Conservation (phyloP, 2,888 invertebrate genomes). For the Mythimna ferrago region DNA sequence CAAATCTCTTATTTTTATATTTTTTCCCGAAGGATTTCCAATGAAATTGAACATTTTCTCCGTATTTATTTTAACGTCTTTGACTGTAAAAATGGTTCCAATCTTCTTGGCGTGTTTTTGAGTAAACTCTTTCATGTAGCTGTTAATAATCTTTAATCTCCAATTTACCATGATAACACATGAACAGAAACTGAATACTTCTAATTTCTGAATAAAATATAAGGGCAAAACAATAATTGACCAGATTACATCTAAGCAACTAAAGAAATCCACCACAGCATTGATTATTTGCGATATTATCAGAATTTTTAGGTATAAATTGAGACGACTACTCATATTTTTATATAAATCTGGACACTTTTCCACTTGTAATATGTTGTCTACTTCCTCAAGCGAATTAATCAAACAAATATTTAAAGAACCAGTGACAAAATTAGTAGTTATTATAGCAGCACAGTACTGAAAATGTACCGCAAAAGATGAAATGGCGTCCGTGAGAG, state of each 20-base stretch:
- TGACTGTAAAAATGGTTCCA: slow-evolving; percentile 64
- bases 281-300: slow-evolving; percentile 57
- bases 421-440: slow-evolving; percentile 55
- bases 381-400: slow-evolving; percentile 66
- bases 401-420: slow-evolving; percentile 66
- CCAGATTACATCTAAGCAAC: slow-evolving; percentile 28
- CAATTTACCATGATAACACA: slow-evolving; percentile 69
- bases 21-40: slow-evolving; percentile 65
- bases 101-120: slow-evolving; percentile 61
- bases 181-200: slow-evolving; percentile 72
- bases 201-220: slow-evolving; percentile 71
- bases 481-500: slow-evolving; percentile 8
- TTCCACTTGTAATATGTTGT: slow-evolving; percentile 64
- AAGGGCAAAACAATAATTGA: slow-evolving; percentile 47
- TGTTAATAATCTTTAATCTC: slow-evolving; percentile 74
- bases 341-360: slow-evolving; percentile 66
- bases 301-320: slow-evolving; percentile 55
- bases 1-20: slow-evolving; percentile 73
- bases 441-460: slow-evolving; percentile 63
- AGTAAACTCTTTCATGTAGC: slow-evolving; percentile 69
- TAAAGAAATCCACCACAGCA: slow-evolving; percentile 53
- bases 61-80: slow-evolving; percentile 35
- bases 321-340: slow-evolving; percentile 55
- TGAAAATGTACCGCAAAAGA: slow-evolving; percentile 66
- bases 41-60: slow-evolving; percentile 64